These are phyloP conservation scores for Callocephalon fimbriatum DNA, from an alignment of 2,113 vertebrate genomes.

Conservation along the genomic window DNA sequence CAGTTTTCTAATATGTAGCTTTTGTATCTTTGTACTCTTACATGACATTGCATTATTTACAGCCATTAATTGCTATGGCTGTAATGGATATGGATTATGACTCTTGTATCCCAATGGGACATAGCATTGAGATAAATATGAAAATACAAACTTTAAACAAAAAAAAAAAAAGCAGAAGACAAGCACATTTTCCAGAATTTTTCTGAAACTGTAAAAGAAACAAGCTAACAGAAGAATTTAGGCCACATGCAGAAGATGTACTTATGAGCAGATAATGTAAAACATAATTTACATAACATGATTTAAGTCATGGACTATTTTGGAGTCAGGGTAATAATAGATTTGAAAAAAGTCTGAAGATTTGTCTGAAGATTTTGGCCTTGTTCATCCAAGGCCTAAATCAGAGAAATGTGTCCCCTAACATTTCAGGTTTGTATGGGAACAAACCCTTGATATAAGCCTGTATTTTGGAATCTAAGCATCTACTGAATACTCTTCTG, in stretches of 20 bases:
- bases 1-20: background rate
- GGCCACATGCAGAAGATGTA: background rate
- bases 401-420: background rate
- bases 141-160: background rate
- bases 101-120: background rate
- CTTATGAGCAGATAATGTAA: background rate
- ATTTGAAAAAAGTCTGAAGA: background rate
- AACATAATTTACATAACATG: rapidly evolving
- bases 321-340: background rate
- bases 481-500: background rate
- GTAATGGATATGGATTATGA: background rate
- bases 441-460: background rate
- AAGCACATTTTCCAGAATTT: background rate
- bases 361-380: background rate
- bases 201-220: background rate
- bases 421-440: background rate
- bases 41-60: background rate
- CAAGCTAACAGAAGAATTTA: background rate
- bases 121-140: background rate
- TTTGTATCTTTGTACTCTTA: background rate
- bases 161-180: background rate
- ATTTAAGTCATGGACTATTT: background rate
- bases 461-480: background rate
- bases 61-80: background rate
- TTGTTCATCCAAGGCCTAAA: background rate